These are phyloP conservation scores for Struthio camelus DNA, from an alignment of 2,113 vertebrate species.

Conservation along the genomic window DNA sequence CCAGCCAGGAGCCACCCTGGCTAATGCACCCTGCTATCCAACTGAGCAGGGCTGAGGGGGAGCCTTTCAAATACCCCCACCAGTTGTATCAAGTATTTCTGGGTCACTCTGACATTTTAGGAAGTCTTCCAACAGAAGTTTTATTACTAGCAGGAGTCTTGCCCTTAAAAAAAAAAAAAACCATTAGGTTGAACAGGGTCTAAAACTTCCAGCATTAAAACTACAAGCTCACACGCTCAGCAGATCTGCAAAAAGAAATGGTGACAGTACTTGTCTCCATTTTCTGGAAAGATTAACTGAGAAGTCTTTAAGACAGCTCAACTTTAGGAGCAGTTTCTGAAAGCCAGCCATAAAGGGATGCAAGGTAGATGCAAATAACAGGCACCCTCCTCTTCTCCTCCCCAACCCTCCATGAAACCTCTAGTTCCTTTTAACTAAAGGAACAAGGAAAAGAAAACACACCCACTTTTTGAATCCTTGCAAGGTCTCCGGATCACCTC, in stretches of 20 bases:
- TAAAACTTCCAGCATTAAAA: not conserved
- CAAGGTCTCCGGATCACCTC: not conserved
- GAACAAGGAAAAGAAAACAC: not conserved
- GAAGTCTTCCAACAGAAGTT: not conserved
- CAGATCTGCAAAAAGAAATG: not conserved
- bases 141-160: not conserved
- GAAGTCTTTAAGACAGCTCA: not conserved
- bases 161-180: not conserved
- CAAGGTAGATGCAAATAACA: not conserved
- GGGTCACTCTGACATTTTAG: conserved; percentile 39
- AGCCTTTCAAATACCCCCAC: not conserved
- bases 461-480: not conserved
- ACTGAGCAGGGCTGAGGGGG: not conserved
- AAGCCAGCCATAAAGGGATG: not conserved
- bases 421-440: not conserved
- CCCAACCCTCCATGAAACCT: rapidly evolving
- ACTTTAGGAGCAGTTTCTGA: not conserved
- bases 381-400: not conserved
- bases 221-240: not conserved
- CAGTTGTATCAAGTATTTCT: not conserved
- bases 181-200: not conserved
- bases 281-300: not conserved
- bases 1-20: rapidly evolving
- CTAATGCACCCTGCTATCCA: not conserved
- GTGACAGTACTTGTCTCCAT: not conserved